Evolutionary conservation across 2,888 invertebrate species (phyloP).

Genomic region (Apodemia zela): DNA sequence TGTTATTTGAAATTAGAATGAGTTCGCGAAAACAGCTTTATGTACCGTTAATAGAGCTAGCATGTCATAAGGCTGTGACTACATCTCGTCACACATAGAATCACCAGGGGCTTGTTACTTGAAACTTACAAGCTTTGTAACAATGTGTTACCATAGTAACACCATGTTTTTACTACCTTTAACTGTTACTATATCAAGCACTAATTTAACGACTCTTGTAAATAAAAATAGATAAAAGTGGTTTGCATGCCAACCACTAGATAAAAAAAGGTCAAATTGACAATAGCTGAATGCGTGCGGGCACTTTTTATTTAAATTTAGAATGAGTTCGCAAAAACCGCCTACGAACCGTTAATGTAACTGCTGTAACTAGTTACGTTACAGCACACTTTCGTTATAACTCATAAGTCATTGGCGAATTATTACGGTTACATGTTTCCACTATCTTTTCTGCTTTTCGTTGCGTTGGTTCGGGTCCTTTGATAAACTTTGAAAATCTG

Average conservation of each 20-base stretch:
- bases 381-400: constrained; percentile 24
- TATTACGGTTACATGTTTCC: no score
- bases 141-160: not conserved
- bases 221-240: not conserved
- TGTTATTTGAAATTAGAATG: constrained; percentile 59
- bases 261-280: constrained; percentile 1
- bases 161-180: not conserved
- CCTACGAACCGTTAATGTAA: constrained; percentile 65
- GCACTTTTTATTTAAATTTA: constrained; percentile 54
- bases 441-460: no score
- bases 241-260: not conserved
- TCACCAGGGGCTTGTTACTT: not conserved
- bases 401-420: not conserved
- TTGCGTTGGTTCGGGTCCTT: no score
- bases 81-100: constrained; percentile 30
- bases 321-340: constrained; percentile 61
- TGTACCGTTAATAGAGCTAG: constrained; percentile 68
- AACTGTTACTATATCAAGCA: not conserved
- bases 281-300: constrained; percentile 40
- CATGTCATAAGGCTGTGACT: constrained; percentile 46
- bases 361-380: constrained; percentile 43
- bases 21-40: constrained; percentile 56
- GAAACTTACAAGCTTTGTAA: not conserved
- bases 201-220: not conserved
- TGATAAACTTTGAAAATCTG: no score